Evolutionary conservation across 2,113 vertebrate genomes (phyloP), one percentile per base, ranked within the genome.

Genomic region (Myiopsitta monachus): DNA sequence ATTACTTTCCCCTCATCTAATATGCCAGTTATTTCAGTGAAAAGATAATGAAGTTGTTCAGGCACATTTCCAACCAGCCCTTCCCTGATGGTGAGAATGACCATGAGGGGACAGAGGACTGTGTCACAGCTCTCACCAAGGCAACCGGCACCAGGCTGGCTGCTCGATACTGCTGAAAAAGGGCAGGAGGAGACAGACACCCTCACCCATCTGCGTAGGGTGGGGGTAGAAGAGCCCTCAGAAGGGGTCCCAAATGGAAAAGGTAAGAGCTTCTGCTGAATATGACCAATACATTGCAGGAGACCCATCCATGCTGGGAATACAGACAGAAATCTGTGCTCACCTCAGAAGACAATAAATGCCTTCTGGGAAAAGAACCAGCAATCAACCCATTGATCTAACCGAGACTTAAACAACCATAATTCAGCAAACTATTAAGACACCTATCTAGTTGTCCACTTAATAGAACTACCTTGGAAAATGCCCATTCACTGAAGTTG

Each of bases 351-450:
- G 95, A 96, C 92, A 96, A 96, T 97, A 97, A 97, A 97, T 96
- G 97, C 74, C 89, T 93, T 95, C 92, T 92, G 90, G 95, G 97
- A 97, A 97, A 96, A 95, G 96, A 96, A 97, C 85, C 84, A 96
- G 90, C 92, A 89, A 93, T 94, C 79, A 93, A 94, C 90, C 67
- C 89, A 77, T 93, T 52, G 80, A 91, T 95, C 92, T 85, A 80
- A 59, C 76, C 0, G 5, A 64, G 86, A 86, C 61, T 74, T 83
- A 87, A 77, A 94, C 85, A 92, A 61, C 63, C 75, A 92, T 96
- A 95, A 91, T 80, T 90, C 96, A 97, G 88, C 80, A 78, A 73
- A 92, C 79, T 90, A 90, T 74, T 89, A 87, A 93, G 88, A 95
- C 88, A 92, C 64, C 95, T 92, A 93, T 87, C 88, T 86, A 84